phyloP scores from a whole-genome alignment of 2,113 vertebrate genomes.

The Pituophis catenifer region DNA sequence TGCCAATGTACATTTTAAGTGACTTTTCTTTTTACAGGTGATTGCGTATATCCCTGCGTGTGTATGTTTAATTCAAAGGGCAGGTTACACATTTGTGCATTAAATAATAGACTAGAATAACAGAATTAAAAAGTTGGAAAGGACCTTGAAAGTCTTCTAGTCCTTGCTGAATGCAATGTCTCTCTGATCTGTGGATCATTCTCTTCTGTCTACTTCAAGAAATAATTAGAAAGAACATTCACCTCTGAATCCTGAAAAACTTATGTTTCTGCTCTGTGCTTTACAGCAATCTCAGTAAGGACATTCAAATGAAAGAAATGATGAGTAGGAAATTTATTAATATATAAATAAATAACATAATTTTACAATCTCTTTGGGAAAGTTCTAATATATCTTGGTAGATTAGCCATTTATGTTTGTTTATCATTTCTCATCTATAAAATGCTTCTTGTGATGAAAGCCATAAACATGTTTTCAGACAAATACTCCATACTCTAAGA shows the following conservation, averaged over 20 bases:
- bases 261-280: background rate
- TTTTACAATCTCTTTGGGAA: too few relatives aligned
- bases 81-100: background rate
- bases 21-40: background rate
- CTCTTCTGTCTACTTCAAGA: background rate
- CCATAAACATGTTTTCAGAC: too few relatives aligned
- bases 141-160: background rate
- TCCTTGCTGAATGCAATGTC: background rate
- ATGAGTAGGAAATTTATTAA: background rate
- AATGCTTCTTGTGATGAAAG: too few relatives aligned
- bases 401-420: too few relatives aligned
- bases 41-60: background rate
- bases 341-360: too few relatives aligned
- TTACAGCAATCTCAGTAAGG: background rate
- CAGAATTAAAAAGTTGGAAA: background rate
- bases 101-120: background rate
- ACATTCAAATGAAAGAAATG: background rate
- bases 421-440: too few relatives aligned
- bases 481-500: too few relatives aligned
- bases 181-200: background rate
- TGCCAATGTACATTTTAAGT: background rate
- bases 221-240: background rate
- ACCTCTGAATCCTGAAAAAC: background rate
- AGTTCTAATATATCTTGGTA: too few relatives aligned
- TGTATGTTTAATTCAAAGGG: background rate